A percentile compares a stretch with the other conserved stretches of the same genome.
Evolutionary conservation across 2,797 vertebrate genomes (phyloP).

Genomic region (Heliangelus exortis): DNA sequence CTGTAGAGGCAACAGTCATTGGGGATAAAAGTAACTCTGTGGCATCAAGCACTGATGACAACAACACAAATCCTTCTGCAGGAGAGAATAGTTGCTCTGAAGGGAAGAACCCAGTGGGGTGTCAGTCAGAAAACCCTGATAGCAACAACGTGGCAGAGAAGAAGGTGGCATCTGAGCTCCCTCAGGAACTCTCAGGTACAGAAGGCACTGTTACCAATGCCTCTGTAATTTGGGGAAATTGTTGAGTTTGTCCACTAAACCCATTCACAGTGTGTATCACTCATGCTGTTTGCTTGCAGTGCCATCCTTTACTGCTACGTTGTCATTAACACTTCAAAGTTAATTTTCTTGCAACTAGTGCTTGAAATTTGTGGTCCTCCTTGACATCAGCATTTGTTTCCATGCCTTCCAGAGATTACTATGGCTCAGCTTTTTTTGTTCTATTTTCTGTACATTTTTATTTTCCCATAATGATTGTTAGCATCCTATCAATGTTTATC

Average conservation of each 20-base stretch:
- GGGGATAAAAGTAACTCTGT: constrained; percentile 83
- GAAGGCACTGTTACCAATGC: constrained; percentile 71
- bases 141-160: constrained; percentile 79
- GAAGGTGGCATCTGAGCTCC: constrained; percentile 81
- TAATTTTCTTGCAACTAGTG: constrained; percentile 65
- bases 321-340: constrained; percentile 75
- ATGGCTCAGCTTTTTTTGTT: constrained; percentile 57
- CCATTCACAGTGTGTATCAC: constrained; percentile 45
- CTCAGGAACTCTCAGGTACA: constrained; percentile 88
- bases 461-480: constrained; percentile 56
- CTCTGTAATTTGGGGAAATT: constrained; percentile 78
- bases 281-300: constrained; percentile 74
- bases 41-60: constrained; percentile 78
- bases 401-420: constrained; percentile 59
- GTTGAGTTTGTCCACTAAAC: constrained; percentile 68
- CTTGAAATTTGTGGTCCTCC: constrained; percentile 55
- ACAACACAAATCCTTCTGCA: constrained; percentile 74
- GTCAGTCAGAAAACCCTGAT: constrained; percentile 77
- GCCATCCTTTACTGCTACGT: constrained; percentile 74
- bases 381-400: constrained; percentile 52
- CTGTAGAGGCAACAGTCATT: constrained; percentile 83
- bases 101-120: constrained; percentile 75
- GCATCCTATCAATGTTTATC: constrained; percentile 49
- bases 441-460: constrained; percentile 64
- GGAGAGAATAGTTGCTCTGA: constrained; percentile 77